Evolutionary conservation across 2,888 invertebrate species (phyloP), one percentile per base, ranked within the genome.

Genomic region (Hypolimnas misippus): DNA sequence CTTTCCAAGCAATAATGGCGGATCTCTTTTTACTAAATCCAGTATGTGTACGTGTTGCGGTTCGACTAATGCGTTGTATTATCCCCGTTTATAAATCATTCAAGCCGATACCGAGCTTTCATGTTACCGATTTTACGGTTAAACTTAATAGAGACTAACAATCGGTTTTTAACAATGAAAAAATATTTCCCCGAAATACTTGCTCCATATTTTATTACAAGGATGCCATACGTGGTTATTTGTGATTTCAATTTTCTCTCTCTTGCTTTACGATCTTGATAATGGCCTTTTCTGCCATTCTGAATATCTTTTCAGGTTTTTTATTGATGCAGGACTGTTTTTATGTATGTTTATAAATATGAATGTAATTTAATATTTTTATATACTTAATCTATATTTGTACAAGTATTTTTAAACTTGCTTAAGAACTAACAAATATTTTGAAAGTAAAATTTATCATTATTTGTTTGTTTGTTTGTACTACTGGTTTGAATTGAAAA

Each of bases 11-110:
- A 83, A 82, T 81, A 83, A 82, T 79, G 77, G 76, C 69, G 73
- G 73, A 75, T 79, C 81, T 84, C 81, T 86, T 86, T 87, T 84
- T 82, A 78, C 79, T 80, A 77, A 83, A 87, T 81, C 79, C 84
- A 81, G 76, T 77, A 75, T 69, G 75, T 76, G 78, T 78, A 81
- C 83, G 84, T 83, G 86, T 81, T 83, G 86, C 78, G 87, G 87
- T 82, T 81, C 72, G 73, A 77, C 83, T 86, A 86, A 87, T 85
- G 82, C 83, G 72, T 72, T 77, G 81, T 79, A 77, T 82, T 83
- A 82, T 79, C 79, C 82, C 73, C 79, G 78, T 83, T 82, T 83
- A 85, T 89, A 88, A 89, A 89, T 89, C 87, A 87, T 86, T 82
- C 80, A 76, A 78, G 82, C 86, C 87, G 84, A 87, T 84, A 76